These are phyloP conservation scores for Poecilia wingei DNA, from an alignment of 2,797 vertebrate genomes.

Conservation along the genomic window DNA sequence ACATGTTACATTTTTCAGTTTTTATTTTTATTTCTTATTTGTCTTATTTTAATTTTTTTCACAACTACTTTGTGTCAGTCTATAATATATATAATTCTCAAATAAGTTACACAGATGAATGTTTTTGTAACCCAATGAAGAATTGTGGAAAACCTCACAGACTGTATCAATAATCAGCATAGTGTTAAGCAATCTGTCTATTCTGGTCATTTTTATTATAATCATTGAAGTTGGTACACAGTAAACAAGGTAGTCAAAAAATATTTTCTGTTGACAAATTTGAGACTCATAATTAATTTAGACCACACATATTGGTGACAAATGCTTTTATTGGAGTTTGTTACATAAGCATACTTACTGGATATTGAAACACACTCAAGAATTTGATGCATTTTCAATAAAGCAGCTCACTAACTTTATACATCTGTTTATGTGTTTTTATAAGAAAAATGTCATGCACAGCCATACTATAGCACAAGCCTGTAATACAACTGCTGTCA, in stretches of 20 bases:
- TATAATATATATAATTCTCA: neutral
- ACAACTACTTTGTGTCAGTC: neutral
- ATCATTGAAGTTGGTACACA: neutral
- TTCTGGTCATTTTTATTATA: neutral
- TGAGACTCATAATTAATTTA: neutral
- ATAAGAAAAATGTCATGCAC: neutral
- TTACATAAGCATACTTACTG: slow-evolving; percentile 9
- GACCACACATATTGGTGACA: neutral
- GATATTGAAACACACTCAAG: neutral
- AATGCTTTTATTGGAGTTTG: neutral
- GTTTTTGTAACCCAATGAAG: neutral
- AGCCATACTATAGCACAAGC: neutral
- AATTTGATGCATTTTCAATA: neutral
- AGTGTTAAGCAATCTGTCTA: neutral
- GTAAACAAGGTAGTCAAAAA: neutral
- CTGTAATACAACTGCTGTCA: neutral
- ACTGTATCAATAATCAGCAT: neutral
- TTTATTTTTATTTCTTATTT: neutral
- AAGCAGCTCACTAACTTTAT: neutral
- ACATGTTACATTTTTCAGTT: neutral
- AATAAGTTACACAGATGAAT: neutral
- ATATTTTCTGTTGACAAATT: neutral
- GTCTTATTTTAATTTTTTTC: neutral
- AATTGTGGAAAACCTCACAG: neutral
- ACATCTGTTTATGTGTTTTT: neutral